Percentiles rank a stretch among this genome's conserved stretches.
phyloP scores from a whole-genome alignment of 23 tunicate genomes.

The Oikopleura dioica region DNA sequence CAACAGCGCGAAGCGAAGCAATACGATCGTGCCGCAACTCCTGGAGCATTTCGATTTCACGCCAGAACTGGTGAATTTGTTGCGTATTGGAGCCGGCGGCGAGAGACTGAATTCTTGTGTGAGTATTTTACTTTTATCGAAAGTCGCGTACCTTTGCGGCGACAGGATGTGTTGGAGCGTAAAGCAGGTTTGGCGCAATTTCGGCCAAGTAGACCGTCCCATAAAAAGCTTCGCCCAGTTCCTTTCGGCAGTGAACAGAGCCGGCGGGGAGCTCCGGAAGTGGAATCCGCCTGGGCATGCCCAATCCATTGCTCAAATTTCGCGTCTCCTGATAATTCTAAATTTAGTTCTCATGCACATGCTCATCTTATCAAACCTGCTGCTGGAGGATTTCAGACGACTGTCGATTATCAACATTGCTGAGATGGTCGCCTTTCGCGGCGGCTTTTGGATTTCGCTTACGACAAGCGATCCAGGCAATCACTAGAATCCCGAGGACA shows the following conservation, averaged over 20 bases:
- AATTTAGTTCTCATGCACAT: background rate
- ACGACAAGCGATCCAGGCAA: background rate
- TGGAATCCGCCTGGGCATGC: background rate
- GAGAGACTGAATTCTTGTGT: background rate
- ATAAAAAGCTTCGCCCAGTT: constrained; percentile 7
- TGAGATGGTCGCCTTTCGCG: background rate
- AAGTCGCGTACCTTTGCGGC: constrained; percentile 7
- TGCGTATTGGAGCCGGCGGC: background rate
- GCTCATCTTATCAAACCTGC: background rate
- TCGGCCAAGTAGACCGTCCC: constrained; percentile 7
- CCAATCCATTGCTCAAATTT: background rate
- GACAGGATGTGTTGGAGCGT: background rate
- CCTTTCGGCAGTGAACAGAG: background rate
- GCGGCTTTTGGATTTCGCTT: background rate
- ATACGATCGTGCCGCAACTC: constrained; percentile 10
- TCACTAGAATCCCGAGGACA: background rate
- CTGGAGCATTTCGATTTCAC: constrained; percentile 5
- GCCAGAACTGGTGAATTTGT: constrained; percentile 13
- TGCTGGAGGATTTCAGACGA: background rate
- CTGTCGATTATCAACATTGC: background rate
- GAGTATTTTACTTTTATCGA: background rate
- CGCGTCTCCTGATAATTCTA: constrained; percentile 10
- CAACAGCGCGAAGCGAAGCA: background rate
- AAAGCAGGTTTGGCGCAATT: background rate
- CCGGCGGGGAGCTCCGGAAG: background rate